phyloP scores from a whole-genome alignment of 2,797 vertebrate species.

The Chelon labrosus region DNA sequence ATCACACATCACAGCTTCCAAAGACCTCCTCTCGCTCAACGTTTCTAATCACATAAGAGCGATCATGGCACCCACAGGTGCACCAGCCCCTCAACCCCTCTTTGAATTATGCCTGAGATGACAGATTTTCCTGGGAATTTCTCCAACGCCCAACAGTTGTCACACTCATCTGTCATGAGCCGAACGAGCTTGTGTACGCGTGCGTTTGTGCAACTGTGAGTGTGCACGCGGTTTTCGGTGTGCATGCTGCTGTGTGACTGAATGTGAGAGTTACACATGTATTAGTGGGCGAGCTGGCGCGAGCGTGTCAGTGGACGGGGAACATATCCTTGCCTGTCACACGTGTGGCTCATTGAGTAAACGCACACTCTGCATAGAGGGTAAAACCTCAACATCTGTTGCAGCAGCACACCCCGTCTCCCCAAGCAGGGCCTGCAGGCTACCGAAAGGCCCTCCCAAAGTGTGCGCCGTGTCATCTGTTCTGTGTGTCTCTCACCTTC shows the following conservation, averaged over 20 bases:
- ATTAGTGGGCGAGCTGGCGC: conserved; percentile 54
- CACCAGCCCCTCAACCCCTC: conserved; percentile 52
- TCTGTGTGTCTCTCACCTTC: conserved; percentile 74
- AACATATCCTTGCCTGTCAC: conserved; percentile 54
- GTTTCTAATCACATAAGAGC: conserved; percentile 67
- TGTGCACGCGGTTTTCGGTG: background rate
- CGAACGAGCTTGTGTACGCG: conserved; percentile 31
- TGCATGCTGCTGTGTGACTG: conserved; percentile 28
- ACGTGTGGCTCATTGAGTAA: conserved; percentile 67
- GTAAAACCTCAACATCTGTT: conserved; percentile 77
- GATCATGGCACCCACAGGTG: conserved; percentile 76
- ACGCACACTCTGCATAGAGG: conserved; percentile 56
- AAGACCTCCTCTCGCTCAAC: conserved; percentile 58
- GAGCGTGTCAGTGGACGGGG: conserved; percentile 46
- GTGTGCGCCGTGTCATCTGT: conserved; percentile 72
- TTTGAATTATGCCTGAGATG: conserved; percentile 68
- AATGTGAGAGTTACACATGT: conserved; percentile 45
- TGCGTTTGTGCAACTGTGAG: conserved; percentile 13
- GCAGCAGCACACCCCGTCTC: conserved; percentile 62
- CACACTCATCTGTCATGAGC: conserved; percentile 68
- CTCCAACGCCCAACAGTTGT: conserved; percentile 75
- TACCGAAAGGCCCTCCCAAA: conserved; percentile 62
- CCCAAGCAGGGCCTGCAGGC: conserved; percentile 54
- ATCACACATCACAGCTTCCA: conserved; percentile 65
- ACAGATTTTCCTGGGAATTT: conserved; percentile 71